A percentile compares a stretch with the other conserved stretches of the same genome.
phyloP scores from a whole-genome alignment of 1,140 invertebrate genomes.

The Thaumatotibia leucotreta region DNA sequence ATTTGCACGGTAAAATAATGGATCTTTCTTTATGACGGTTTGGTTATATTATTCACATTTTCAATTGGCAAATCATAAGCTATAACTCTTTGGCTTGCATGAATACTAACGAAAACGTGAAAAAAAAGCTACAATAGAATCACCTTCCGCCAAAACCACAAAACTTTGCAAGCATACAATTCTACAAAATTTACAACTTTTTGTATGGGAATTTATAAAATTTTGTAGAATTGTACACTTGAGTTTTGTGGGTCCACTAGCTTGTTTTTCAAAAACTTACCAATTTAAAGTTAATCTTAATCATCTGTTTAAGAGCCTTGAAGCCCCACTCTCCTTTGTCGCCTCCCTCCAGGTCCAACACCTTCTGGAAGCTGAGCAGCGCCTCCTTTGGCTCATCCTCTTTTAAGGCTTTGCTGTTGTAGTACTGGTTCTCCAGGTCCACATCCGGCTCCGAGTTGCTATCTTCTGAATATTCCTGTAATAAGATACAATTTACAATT shows the following conservation, averaged over 20 bases:
- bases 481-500: constrained; percentile 15
- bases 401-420: constrained; percentile 99
- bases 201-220: too few species aligned
- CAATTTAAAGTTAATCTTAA: constrained; percentile 99
- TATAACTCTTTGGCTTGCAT: too few species aligned
- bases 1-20: too few species aligned
- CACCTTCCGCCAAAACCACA: too few species aligned
- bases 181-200: too few species aligned
- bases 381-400: constrained; percentile 97
- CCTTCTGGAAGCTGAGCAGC: constrained; percentile 96
- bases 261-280: constrained; percentile 72
- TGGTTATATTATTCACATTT: too few species aligned
- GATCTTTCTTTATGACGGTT: too few species aligned
- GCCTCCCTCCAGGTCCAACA: constrained; percentile 95
- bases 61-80: too few species aligned
- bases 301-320: constrained; percentile 99
- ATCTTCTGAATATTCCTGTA: constrained; percentile 95
- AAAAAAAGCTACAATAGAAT: too few species aligned
- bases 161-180: too few species aligned
- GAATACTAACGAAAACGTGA: too few species aligned
- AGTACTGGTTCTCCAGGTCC: constrained; percentile 99
- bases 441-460: constrained; percentile 99
- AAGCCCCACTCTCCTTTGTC: constrained; percentile 99
- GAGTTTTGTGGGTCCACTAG: background rate
- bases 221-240: too few species aligned